A percentile compares a stretch with the other conserved stretches of the same genome.
These are phyloP conservation scores for Callimorpha dominula DNA, from an alignment of 2,888 invertebrate species.

Conservation along the genomic window DNA sequence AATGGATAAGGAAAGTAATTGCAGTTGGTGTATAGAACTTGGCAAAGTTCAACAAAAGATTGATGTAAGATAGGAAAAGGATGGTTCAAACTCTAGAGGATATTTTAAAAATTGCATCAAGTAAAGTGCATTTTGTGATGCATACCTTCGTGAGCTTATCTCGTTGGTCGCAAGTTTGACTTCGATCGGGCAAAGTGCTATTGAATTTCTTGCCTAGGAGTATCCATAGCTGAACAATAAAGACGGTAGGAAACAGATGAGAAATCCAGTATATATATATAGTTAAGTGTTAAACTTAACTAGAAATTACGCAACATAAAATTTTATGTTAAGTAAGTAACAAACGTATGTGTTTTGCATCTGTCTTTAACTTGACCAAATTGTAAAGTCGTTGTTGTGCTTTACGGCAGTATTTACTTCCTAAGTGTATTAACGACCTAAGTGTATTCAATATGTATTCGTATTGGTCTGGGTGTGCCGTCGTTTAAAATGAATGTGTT, in stretches of 20 bases:
- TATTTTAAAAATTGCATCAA: constrained; percentile 53
- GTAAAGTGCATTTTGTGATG: constrained; percentile 40
- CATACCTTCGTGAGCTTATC: constrained; percentile 5
- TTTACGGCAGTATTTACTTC: background rate
- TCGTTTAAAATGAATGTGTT: background rate
- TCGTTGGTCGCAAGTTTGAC: background rate
- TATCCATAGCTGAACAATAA: background rate
- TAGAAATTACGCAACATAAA: too few species aligned
- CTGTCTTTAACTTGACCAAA: too few species aligned
- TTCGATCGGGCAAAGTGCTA: background rate
- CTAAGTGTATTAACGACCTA: background rate
- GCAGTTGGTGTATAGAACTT: constrained; percentile 35
- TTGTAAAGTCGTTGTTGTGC: background rate
- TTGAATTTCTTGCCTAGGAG: background rate
- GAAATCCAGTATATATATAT: background rate
- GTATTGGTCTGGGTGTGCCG: too few species aligned
- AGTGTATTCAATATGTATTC: too few species aligned
- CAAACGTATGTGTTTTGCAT: too few species aligned
- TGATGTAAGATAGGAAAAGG: constrained; percentile 42
- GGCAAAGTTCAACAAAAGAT: constrained; percentile 41
- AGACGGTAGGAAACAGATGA: background rate
- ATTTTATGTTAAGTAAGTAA: too few species aligned
- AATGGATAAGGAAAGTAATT: constrained; percentile 34
- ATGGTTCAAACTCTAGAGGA: constrained; percentile 21
- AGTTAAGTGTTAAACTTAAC: too few species aligned